Evolutionary conservation across 64 coral and sea anemone genomes (phyloP), one percentile per base, ranked within the genome.

Genomic region (Pocillopora damicornis): DNA sequence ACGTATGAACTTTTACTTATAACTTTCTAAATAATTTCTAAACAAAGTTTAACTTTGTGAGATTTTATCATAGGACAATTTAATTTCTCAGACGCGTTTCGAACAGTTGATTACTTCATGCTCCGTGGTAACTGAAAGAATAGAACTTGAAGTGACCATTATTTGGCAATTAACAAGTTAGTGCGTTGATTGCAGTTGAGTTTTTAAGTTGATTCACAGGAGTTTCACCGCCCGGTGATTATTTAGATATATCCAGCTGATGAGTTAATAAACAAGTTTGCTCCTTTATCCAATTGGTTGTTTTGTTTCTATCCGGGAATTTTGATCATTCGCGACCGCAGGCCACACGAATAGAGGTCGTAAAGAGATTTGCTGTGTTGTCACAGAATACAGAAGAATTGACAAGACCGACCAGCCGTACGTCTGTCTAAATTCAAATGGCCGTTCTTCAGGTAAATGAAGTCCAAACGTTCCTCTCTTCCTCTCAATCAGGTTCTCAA

Each of bases 191-290:
- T 75, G 65, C 65, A 57, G 81, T 20, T 16, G 16, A 73, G 61
- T 34, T 85, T 93, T 79, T 83, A 93, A 83, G 86, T 88, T 88
- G 86, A 66, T 62, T 84, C 26, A 67, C 57, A 64, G 80, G 59
- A 73, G 58, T 76, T 58, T 74, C 66, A 88, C 86, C 91, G 62
- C 91, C 91, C 83, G 61, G 42, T 78, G 87, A 84, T 88, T 89
- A 93, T 93, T 93, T 89, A 89, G 87, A 76, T 93, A 93, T 93
- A 85, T 93, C 91, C 87, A 88, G 91, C 87, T 93, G 91, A 77
- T 93, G 87, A 88, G 87, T 88, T 93, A 93, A 88, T 89, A 93
- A 92, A 93, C 87, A 85, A 93, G 61, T 89, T 89, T 84, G 74
- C 79, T 63, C 72, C n/a, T 63, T 83, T 57, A 34, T 38, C 91